Base-by-base conservation (phyloP, 2,113 vertebrate genomes). In the Poeciliopsis retropinna region DNA sequence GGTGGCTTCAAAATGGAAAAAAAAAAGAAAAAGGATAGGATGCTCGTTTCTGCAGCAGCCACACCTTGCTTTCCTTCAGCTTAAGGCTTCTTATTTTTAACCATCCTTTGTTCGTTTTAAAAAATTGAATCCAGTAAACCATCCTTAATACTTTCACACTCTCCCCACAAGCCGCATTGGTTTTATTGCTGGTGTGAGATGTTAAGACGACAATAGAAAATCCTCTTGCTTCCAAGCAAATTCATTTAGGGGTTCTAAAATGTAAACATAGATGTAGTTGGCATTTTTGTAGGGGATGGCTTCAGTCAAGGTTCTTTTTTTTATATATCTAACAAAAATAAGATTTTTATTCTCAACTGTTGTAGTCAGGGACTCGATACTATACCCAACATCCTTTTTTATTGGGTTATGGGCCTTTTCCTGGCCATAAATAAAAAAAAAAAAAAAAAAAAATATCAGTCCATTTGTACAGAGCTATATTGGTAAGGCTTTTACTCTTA, bases 61-160 rank as follows among this genome's bases (percentile, higher is more conserved):
- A 60, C 51, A 62, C 72, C 73, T 67, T 25, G 47, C 64, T 72
- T 47, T 73, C 37, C 65, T 8, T 28, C 64, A 68, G 70, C 79
- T 87, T 87, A 27, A 68, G 76, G 44, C 54, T 62, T 70, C 73
- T 78, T 39, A 29, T 34, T 41, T 80, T 70, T 8, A 44, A 68
- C 71, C 72, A 75, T 79, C 72, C 67, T 63, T 65, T 71, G 82
- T 85, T 78, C 61, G 39, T 81, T 70, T 54, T 76, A 76, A 79
- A 65, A 70, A 68, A 64, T 44, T 14, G 77, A 81, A 76, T 44
- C 29, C 15, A 63, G 69, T 71, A 73, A 28, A 41, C 1, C 39
- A 41, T 54, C 71, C 68, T 64, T 72, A 74, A 76, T 60, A 61
- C 68, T 17, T 72, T 86, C 72, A 72, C 57, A 30, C 64, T 69